Percentiles rank a stretch among this genome's conserved stretches.
phyloP scores from a whole-genome alignment of 2,797 vertebrate species.

The Pteropus rufus region DNA sequence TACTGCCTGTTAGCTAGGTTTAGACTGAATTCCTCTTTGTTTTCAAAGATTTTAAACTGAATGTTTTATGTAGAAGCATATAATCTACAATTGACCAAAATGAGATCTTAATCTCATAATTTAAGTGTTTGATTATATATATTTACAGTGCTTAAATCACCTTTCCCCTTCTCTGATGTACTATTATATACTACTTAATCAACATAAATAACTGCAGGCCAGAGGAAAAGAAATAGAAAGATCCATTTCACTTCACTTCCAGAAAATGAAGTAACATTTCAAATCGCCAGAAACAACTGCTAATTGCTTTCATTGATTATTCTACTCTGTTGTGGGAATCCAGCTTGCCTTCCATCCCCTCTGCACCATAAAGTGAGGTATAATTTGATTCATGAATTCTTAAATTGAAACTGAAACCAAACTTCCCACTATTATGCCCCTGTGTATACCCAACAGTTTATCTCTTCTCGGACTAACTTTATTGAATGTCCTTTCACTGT shows the following conservation, averaged over 20 bases:
- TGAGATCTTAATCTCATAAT: not conserved
- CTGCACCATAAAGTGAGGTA: not conserved
- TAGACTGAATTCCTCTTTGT: not conserved
- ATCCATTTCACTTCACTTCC: slow-evolving; percentile 70
- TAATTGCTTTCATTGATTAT: slow-evolving; percentile 76
- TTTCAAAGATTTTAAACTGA: not conserved
- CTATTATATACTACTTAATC: not conserved
- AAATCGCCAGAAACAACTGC: slow-evolving; percentile 69
- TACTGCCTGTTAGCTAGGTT: not conserved
- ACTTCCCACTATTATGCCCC: not conserved
- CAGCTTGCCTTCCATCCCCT: not conserved
- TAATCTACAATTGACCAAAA: not conserved
- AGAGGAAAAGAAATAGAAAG: slow-evolving; percentile 65
- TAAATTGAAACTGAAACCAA: slow-evolving; percentile 61
- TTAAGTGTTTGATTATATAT: not conserved
- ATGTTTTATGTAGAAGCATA: not conserved
- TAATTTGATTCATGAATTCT: slow-evolving; percentile 67
- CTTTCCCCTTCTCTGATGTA: not conserved
- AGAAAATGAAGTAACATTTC: slow-evolving; percentile 75
- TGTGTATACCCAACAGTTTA: not conserved
- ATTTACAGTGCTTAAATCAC: not conserved
- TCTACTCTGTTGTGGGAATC: slow-evolving; percentile 39
- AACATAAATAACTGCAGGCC: not conserved
- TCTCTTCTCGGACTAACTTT: not conserved
- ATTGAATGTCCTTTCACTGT: slow-evolving; percentile 38